Evolutionary conservation across 2,888 invertebrate genomes (phyloP).

Genomic region (Drosophila lacicola): DNA sequence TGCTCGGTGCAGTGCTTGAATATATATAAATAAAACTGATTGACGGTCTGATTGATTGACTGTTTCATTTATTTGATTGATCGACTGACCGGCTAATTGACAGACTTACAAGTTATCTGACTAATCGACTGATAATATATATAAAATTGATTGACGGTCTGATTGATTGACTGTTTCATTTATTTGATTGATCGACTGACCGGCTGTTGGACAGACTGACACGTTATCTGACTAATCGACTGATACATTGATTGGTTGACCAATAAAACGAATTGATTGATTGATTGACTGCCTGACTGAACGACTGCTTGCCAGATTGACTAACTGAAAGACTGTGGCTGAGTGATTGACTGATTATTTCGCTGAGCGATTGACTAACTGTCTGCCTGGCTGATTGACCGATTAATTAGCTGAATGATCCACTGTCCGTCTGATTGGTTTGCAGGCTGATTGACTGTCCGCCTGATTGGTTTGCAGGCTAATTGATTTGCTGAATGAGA

Average conservation of each 20-base stretch:
- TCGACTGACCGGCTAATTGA: neutral
- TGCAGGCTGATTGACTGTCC: too few species aligned
- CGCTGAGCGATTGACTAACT: too few species aligned
- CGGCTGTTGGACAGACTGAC: neutral
- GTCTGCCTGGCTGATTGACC: neutral
- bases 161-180: neutral
- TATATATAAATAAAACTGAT: too few species aligned
- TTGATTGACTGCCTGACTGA: neutral
- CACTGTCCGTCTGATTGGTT: too few species aligned
- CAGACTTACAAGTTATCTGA: neutral
- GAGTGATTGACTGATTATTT: too few species aligned
- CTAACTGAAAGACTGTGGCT: neutral
- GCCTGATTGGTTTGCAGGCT: too few species aligned
- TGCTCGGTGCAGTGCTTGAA: neutral
- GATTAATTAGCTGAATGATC: neutral
- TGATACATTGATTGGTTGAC: too few species aligned
- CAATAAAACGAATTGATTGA: too few species aligned
- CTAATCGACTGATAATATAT: neutral
- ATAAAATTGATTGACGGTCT: too few species aligned
- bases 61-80: neutral
- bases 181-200: neutral
- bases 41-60: neutral
- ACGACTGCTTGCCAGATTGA: neutral
- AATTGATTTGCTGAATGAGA: too few species aligned
- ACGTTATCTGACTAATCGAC: neutral